Conservation (phyloP, 2,113 vertebrate genomes). For the Daboia siamensis region DNA sequence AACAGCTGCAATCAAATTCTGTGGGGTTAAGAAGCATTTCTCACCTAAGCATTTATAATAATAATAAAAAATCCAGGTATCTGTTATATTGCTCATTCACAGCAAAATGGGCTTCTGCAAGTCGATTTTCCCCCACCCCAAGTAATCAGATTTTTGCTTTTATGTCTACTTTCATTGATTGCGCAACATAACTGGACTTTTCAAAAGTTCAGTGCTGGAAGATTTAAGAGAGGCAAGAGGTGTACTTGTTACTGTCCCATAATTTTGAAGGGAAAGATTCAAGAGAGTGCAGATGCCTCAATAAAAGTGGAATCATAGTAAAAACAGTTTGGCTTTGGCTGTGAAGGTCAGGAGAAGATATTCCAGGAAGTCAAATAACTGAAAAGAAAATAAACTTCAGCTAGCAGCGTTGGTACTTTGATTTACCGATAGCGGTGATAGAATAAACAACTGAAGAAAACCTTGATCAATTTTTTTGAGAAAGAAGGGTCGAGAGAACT, state of each 20-base stretch:
- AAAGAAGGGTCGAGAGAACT: background rate
- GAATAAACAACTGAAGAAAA: background rate
- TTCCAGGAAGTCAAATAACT: background rate
- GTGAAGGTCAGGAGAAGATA: background rate
- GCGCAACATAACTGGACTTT: background rate
- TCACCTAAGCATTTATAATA: background rate
- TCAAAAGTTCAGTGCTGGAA: background rate
- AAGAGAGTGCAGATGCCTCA: background rate
- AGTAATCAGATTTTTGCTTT: background rate
- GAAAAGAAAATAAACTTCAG: background rate
- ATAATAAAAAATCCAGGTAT: background rate
- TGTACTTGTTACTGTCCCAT: background rate
- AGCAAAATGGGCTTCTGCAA: background rate
- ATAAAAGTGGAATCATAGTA: background rate
- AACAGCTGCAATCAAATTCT: background rate
- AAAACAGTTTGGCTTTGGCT: background rate
- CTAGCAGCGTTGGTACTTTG: background rate
- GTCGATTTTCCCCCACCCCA: background rate
- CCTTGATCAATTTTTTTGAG: background rate
- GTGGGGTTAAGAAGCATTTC: background rate
- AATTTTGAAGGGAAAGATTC: background rate
- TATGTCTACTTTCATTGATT: background rate
- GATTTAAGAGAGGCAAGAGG: background rate
- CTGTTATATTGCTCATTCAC: background rate
- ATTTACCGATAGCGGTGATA: background rate